Conservation (phyloP, 2,888 invertebrate species). For the Auanema freiburgensis region DNA sequence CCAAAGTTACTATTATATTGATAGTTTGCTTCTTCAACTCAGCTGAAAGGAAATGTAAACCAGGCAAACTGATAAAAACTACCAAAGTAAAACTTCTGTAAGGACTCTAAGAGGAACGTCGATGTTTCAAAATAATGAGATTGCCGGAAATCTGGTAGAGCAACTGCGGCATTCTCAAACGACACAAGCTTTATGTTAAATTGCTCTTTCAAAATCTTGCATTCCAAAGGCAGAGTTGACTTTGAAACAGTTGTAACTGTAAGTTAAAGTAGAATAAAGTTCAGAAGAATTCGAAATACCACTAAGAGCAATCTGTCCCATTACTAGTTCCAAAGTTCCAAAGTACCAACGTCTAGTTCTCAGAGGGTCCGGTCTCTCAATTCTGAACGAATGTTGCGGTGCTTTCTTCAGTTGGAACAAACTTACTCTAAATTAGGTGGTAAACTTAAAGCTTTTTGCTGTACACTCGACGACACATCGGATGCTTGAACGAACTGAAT, state of each 20-base stretch:
- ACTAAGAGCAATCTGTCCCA: conserved; percentile 83
- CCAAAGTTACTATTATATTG: conserved; percentile 90
- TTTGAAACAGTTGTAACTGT: conserved; percentile 87
- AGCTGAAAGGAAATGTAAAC: conserved; percentile 65
- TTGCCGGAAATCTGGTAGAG: conserved; percentile 80
- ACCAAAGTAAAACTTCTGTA: conserved; percentile 80
- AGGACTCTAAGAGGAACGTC: conserved; percentile 79
- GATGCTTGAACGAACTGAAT: conserved; percentile 65
- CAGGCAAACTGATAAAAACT: conserved; percentile 9
- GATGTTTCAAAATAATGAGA: conserved; percentile 89
- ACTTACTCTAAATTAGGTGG: conserved; percentile 51
- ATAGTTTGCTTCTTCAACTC: conserved; percentile 93
- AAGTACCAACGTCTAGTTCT: conserved; percentile 79
- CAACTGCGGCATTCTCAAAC: conserved; percentile 90
- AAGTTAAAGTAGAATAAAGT: conserved; percentile 4
- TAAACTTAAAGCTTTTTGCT: conserved; percentile 41
- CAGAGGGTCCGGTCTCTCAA: conserved; percentile 47
- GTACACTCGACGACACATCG: conserved; percentile 45
- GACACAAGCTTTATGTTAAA: conserved; percentile 85
- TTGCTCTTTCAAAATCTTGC: conserved; percentile 79
- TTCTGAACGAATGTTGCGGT: conserved; percentile 13
- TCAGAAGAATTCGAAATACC: conserved; percentile 63
- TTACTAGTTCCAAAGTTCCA: conserved; percentile 78
- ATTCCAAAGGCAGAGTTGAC: conserved; percentile 73
- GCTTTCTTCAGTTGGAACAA: neutral